These are phyloP conservation scores for Albula glossodonta DNA, from an alignment of 2,113 vertebrate species.

Conservation along the genomic window DNA sequence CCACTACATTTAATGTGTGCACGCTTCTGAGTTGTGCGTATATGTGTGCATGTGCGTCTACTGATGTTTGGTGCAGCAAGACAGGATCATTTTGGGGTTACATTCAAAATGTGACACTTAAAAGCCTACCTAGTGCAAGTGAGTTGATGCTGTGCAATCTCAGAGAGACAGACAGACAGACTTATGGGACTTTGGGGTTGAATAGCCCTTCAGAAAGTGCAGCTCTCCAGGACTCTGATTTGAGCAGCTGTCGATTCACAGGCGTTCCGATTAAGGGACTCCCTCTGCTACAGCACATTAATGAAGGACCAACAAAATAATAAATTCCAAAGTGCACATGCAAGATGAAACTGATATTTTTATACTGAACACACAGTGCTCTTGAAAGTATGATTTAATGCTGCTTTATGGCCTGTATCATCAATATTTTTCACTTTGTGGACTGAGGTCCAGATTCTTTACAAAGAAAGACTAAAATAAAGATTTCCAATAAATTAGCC, in stretches of 20 bases:
- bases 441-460: not conserved
- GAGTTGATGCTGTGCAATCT: not conserved
- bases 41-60: not conserved
- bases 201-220: not conserved
- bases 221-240: not conserved
- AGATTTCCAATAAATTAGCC: not conserved
- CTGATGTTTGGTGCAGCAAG: not conserved
- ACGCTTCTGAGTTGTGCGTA: not conserved
- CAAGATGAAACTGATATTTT: not conserved
- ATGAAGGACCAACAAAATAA: not conserved
- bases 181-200: not conserved
- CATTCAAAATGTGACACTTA: not conserved
- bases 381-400: not conserved
- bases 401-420: not conserved
- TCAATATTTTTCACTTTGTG: not conserved
- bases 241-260: not conserved
- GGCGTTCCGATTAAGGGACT: not conserved
- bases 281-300: not conserved
- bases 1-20: not conserved
- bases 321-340: not conserved
- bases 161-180: not conserved
- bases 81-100: not conserved
- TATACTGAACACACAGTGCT: not conserved
- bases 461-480: not conserved
- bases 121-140: not conserved